These are phyloP conservation scores for Burhinus oedicnemus DNA, from an alignment of 2,113 vertebrate species.

Conservation along the genomic window DNA sequence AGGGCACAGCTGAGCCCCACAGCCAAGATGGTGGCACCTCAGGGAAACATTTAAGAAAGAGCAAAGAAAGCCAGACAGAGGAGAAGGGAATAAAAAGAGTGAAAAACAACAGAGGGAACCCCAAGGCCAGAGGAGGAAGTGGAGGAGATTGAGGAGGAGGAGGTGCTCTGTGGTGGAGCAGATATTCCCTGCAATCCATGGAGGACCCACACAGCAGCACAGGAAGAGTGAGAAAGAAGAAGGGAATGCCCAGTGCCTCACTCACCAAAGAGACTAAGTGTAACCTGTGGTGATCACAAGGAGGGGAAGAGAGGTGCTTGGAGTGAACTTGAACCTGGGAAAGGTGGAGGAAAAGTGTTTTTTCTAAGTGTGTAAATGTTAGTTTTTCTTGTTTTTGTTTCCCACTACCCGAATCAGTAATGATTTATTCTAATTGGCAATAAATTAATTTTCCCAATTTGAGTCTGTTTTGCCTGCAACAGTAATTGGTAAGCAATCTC, in stretches of 20 bases:
- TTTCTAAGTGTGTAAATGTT: background rate
- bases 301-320: background rate
- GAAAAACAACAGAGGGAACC: background rate
- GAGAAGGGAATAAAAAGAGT: background rate
- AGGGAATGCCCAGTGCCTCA: background rate
- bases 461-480: background rate
- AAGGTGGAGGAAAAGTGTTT: background rate
- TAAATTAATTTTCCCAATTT: background rate
- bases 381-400: background rate
- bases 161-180: background rate
- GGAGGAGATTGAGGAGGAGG: background rate
- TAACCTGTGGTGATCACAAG: background rate
- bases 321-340: background rate
- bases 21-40: background rate
- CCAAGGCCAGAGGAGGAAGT: background rate
- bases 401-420: background rate
- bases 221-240: background rate
- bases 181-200: background rate
- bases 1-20: background rate
- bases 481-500: background rate
- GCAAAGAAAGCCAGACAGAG: background rate
- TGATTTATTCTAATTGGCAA: background rate
- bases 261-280: background rate
- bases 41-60: background rate
- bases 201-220: background rate